phyloP scores from a whole-genome alignment of 2,113 vertebrate species.

The Fulmarus glacialis region DNA sequence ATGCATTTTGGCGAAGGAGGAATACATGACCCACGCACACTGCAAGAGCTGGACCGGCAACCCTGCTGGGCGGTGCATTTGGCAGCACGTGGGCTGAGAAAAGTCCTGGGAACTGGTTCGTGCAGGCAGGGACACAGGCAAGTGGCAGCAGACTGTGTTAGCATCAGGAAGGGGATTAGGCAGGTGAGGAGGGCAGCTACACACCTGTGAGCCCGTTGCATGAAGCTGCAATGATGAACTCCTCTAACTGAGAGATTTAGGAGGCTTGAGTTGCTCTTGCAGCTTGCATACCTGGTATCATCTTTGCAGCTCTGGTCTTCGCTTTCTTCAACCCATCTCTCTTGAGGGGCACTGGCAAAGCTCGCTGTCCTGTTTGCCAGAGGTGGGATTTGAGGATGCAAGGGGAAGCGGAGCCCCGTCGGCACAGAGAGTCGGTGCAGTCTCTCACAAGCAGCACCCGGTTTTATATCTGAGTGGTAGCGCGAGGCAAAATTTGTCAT shows the following conservation, averaged over 20 bases:
- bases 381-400: not conserved
- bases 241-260: not conserved
- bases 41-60: not conserved
- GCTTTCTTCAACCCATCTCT: not conserved
- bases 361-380: not conserved
- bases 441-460: fast-evolving
- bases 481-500: fast-evolving
- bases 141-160: not conserved
- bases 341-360: not conserved
- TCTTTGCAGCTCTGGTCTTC: not conserved
- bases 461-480: not conserved
- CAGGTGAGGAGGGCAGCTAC: not conserved
- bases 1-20: not conserved
- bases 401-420: fast-evolving
- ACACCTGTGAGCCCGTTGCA: not conserved
- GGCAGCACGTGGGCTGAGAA: not conserved
- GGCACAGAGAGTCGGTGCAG: fast-evolving
- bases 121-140: not conserved
- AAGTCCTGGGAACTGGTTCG: not conserved
- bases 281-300: not conserved
- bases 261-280: not conserved
- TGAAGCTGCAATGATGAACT: not conserved
- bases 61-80: not conserved
- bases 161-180: not conserved
- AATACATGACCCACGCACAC: not conserved